phyloP scores from a whole-genome alignment of 2,797 vertebrate genomes.

The Cyprinella venusta region DNA sequence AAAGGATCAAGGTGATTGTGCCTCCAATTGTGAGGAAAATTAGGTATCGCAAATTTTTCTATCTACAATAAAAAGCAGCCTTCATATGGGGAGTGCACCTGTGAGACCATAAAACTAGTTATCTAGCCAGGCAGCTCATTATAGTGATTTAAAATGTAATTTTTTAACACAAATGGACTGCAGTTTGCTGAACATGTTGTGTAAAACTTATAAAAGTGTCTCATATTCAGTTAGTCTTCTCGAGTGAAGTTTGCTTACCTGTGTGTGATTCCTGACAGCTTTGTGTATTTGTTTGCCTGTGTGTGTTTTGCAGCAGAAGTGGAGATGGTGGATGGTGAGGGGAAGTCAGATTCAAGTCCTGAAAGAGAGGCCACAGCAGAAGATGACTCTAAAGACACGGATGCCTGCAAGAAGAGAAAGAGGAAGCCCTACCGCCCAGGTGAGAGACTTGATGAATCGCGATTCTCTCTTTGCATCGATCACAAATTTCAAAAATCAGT shows the following conservation, averaged over 20 bases:
- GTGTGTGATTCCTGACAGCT: background rate
- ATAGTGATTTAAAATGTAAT: background rate
- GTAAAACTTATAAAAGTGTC: background rate
- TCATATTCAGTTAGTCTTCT: background rate
- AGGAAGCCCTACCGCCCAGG: conserved; percentile 98
- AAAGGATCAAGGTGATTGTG: background rate
- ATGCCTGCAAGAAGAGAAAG: conserved; percentile 94
- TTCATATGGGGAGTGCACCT: background rate
- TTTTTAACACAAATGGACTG: background rate
- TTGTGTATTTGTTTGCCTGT: conserved; percentile 20
- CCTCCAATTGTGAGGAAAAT: background rate
- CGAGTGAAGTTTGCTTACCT: background rate
- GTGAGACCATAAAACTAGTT: background rate
- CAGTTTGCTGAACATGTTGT: background rate
- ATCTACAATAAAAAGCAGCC: background rate
- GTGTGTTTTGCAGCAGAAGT: conserved; percentile 80
- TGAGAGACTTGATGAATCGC: conserved; percentile 59
- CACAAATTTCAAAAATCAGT: too few relatives aligned
- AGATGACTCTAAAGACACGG: conserved; percentile 90
- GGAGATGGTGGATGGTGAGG: conserved; percentile 94
- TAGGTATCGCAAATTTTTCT: background rate
- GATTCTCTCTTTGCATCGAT: too few relatives aligned
- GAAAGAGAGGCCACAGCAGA: conserved; percentile 91
- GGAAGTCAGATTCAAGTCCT: conserved; percentile 97
- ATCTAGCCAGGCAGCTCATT: background rate